Base-by-base conservation (phyloP, 2,797 vertebrate genomes). In the Oreonectes daqikongensis region DNA sequence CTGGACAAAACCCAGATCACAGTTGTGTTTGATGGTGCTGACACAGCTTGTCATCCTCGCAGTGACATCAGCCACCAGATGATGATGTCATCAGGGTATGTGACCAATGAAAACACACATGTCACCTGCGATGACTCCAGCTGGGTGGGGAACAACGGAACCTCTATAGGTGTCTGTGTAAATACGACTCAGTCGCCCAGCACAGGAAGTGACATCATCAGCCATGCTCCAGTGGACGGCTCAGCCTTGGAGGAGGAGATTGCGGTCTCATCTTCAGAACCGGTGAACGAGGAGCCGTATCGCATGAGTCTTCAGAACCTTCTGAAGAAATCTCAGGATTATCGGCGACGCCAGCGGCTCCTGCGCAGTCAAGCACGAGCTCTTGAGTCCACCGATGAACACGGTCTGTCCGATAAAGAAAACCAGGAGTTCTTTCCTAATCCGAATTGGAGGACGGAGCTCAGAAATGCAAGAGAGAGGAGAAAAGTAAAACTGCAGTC, bases 271-370 rank as follows among this genome's bases (percentile, higher is more conserved):
- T 28, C 17, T 82, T 78, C 40, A 46, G 63, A 72, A 50, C 9
- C 40, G 4, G 40, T 26, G 4, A 72, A 69, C 40, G 22, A 85
- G 80, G 73, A 93, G 93, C 94, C 93, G 0, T 93, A 93, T 22
- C 85, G 89, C 4, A 86, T 90, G 82, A 97, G 94, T 80, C 94
- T 98, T 75, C 96, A 98, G 89, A 95, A 93, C 72, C 90, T 99
- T 84, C 87, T 99, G 59, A 97, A 95, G 89, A 96, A 95, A 86
- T 98, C 97, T 20, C 95, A 93, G 87, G 96, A 98, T 82, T 95
- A 91, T 38, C 85, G 95, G 77, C 92, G 91, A 80, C 82, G 69
- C 35, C 93, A 94, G 81, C 84, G 89, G 32, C 85, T 90, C 74
- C 87, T 92, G 38, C 91, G 89, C 85, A 90, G 77, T 81, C 90